Conservation (phyloP, 1,140 invertebrate genomes). For the Luehdorfia chinensis region DNA sequence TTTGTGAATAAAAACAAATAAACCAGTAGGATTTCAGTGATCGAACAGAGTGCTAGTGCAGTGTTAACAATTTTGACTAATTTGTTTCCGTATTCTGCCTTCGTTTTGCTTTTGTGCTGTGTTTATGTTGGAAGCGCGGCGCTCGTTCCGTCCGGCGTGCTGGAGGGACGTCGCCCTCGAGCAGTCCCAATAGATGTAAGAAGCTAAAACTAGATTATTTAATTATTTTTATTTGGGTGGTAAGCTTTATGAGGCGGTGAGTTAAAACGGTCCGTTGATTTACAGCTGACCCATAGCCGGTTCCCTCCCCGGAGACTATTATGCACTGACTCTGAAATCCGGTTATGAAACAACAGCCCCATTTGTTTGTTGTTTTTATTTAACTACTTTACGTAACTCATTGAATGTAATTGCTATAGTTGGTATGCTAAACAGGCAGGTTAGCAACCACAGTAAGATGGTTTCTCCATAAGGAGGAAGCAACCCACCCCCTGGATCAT, state of each 20-base stretch:
- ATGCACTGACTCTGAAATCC: constrained; percentile 36
- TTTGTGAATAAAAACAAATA: constrained; percentile 65
- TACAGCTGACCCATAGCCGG: constrained; percentile 36
- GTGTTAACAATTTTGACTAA: constrained; percentile 38
- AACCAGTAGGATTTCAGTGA: constrained; percentile 65
- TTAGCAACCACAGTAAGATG: no score
- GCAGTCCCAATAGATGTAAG: constrained; percentile 62
- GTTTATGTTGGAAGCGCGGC: constrained; percentile 70
- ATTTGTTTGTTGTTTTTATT: constrained; percentile 8
- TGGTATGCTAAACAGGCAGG: no score
- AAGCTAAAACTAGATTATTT: constrained; percentile 43
- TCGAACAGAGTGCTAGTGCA: constrained; percentile 49
- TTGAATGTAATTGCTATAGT: no score
- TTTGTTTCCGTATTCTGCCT: constrained; percentile 38
- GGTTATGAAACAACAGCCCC: constrained; percentile 28
- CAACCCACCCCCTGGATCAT: no score
- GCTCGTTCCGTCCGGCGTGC: constrained; percentile 57
- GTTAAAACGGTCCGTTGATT: constrained; percentile 33
- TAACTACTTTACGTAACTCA: no score
- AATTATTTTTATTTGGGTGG: constrained; percentile 29
- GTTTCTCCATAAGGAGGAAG: no score
- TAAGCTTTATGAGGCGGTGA: not conserved
- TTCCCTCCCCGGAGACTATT: constrained; percentile 29
- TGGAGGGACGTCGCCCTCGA: constrained; percentile 71
- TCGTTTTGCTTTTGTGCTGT: constrained; percentile 64